Percentiles rank a stretch among this genome's conserved stretches.
These are phyloP conservation scores for Drosophila ficusphila DNA, from an alignment of 1,140 invertebrate genomes.

Conservation along the genomic window DNA sequence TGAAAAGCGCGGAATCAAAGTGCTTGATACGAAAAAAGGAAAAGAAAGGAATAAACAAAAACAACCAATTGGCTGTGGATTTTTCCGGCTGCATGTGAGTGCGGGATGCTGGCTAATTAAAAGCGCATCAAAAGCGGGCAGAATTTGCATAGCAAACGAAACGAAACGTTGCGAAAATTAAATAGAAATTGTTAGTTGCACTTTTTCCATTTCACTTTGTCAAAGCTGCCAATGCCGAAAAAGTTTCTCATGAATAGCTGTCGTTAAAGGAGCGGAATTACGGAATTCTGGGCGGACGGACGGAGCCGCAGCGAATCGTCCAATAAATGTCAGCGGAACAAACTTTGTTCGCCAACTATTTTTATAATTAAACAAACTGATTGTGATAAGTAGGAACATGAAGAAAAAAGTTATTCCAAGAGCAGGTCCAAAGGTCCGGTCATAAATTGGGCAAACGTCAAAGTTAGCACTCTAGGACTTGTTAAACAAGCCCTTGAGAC, in stretches of 20 bases:
- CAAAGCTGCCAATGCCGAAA: slow-evolving; percentile 55
- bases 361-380: slow-evolving; percentile 74
- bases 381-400: slow-evolving; percentile 64
- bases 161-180: slow-evolving; percentile 61
- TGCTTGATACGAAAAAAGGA: slow-evolving; percentile 51
- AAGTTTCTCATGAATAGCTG: slow-evolving; percentile 61
- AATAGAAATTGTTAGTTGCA: slow-evolving; percentile 71
- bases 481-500: slow-evolving; percentile 35
- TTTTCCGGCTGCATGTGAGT: slow-evolving; percentile 37
- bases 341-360: slow-evolving; percentile 71
- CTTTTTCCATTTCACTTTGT: slow-evolving; percentile 61
- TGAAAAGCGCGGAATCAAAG: slow-evolving; percentile 63
- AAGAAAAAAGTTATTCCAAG: slow-evolving; percentile 38
- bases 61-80: slow-evolving; percentile 67
- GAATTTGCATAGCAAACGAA: slow-evolving; percentile 76
- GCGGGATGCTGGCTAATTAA: slow-evolving; percentile 63
- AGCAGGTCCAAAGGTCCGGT: slow-evolving; percentile 17
- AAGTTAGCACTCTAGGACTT: slow-evolving; percentile 25
- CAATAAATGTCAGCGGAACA: slow-evolving; percentile 67
- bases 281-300: background rate
- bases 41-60: slow-evolving; percentile 58
- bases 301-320: slow-evolving; percentile 31
- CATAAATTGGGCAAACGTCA: slow-evolving; percentile 66
- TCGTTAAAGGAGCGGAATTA: slow-evolving; percentile 23
- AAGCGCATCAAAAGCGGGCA: slow-evolving; percentile 67